Base-by-base conservation (phyloP, 2,888 invertebrate species). In the Leucophenga maculata region DNA sequence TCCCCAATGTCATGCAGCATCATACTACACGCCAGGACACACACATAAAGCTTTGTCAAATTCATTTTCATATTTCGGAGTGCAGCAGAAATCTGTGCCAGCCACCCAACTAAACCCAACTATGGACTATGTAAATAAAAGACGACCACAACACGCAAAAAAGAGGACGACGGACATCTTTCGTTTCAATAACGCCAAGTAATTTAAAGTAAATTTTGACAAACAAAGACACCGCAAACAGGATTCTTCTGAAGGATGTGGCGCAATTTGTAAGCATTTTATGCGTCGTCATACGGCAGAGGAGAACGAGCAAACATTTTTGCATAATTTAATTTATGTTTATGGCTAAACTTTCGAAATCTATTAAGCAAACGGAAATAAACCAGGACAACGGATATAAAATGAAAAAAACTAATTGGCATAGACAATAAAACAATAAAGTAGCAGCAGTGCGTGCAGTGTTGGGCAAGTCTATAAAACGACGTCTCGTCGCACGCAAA, bases 321-420 rank as follows among this genome's bases (percentile, higher is more conserved):
- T 67, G 26, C n/a, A 72, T 78, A 80, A 82, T 80, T 78, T 78
- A 82, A 82, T 80, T 82, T 82, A 82, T 82, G 20, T 75, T 78
- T 70, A 77, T 76, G 74, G 52, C 57, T 72, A 52, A 52, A 65
- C 32, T 52, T 69, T 70, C 67, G 52, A 69, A 70, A 73, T 70
- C 73, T 70, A 73, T 73, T 73, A 72, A 70, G 69, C 65, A 20
- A 62, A 39, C 68, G 31, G 16, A 11, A 11, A 39, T 39, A 39
- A 39, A 39, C 39, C 8, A 11, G 8, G 26, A 13, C 59, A 62
- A 0, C 62, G 9, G 62, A 71, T 78, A 78, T 80, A 75, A 78
- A 75, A 57, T 50, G 65, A 39, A 13, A 18, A n/a, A 64, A 48
- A 48, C 39, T 16, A 22, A 16, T 48, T 50, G 54, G 52, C 31